Evolutionary conservation across 53 echinoderm and acorn worm species (phyloP).

Genomic region (Mesocentrotus franciscanus): DNA sequence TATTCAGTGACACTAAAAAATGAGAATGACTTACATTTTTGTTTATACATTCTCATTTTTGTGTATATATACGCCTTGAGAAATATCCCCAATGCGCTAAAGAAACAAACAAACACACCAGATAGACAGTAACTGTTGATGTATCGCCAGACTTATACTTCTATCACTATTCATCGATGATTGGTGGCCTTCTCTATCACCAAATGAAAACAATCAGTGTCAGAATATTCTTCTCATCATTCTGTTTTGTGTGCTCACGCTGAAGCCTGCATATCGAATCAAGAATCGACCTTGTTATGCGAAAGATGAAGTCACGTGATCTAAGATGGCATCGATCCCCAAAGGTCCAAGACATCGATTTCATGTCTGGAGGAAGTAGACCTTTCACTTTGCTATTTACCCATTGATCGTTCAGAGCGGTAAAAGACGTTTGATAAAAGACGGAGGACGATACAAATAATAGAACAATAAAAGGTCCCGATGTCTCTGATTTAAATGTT

Average conservation of each 20-base stretch:
- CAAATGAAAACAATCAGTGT: neutral
- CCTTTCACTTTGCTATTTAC: slow-evolving; percentile 14
- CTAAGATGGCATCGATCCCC: slow-evolving; percentile 12
- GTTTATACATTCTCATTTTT: too few relatives aligned
- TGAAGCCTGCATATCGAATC: neutral
- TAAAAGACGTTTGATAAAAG: slow-evolving; percentile 14
- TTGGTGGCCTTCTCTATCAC: neutral
- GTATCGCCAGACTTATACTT: neutral
- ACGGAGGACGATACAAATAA: slow-evolving; percentile 1
- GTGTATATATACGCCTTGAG: too few relatives aligned
- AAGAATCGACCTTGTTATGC: neutral
- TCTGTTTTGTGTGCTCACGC: neutral
- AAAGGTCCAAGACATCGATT: slow-evolving; percentile 13
- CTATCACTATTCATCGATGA: neutral
- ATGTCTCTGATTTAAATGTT: slow-evolving; percentile 48
- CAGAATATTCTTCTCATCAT: neutral
- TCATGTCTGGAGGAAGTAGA: neutral
- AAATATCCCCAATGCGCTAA: too few relatives aligned
- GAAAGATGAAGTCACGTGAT: neutral
- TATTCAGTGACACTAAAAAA: too few relatives aligned
- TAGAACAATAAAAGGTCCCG: neutral
- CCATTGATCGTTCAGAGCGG: neutral
- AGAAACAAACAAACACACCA: too few relatives aligned
- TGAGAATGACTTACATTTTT: too few relatives aligned
- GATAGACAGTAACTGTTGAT: neutral